A percentile compares a stretch with the other conserved stretches of the same genome.
Conservation (phyloP, 2,797 vertebrate genomes). For the Ctenopoma kingsleyae region DNA sequence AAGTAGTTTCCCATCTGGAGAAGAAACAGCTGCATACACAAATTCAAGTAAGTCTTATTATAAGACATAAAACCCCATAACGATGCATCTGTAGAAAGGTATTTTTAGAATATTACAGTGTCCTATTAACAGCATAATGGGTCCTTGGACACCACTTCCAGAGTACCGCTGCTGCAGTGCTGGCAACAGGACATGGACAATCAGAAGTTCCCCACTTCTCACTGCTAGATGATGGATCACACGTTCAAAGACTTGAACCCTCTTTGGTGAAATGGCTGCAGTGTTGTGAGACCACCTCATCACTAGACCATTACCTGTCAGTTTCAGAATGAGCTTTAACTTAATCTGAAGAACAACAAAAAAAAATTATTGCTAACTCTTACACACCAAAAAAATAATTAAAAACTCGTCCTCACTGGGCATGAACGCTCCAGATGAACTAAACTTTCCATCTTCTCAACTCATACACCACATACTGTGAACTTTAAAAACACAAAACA, state of each 20-base stretch:
- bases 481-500: conserved; percentile 67
- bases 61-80: conserved; percentile 87
- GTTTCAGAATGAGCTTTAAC: conserved; percentile 69
- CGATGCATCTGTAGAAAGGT: conserved; percentile 82
- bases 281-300: conserved; percentile 65
- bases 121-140: conserved; percentile 81
- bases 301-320: conserved; percentile 65
- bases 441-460: conserved; percentile 55
- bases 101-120: conserved; percentile 82
- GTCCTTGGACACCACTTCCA: conserved; percentile 71
- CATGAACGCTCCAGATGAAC: conserved; percentile 69
- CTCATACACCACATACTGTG: conserved; percentile 55
- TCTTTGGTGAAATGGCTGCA: conserved; percentile 81
- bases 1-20: conserved; percentile 83
- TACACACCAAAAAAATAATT: conserved; percentile 47
- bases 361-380: conserved; percentile 62
- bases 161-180: conserved; percentile 72
- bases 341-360: conserved; percentile 47
- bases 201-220: conserved; percentile 58
- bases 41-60: conserved; percentile 90
- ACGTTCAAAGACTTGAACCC: conserved; percentile 52
- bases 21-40: conserved; percentile 85
- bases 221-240: conserved; percentile 54
- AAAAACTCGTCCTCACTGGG: conserved; percentile 67
- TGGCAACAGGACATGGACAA: conserved; percentile 71